Evolutionary conservation across 1,140 invertebrate species (phyloP), one percentile per base, ranked within the genome.

Genomic region (Cataglyphis hispanica): DNA sequence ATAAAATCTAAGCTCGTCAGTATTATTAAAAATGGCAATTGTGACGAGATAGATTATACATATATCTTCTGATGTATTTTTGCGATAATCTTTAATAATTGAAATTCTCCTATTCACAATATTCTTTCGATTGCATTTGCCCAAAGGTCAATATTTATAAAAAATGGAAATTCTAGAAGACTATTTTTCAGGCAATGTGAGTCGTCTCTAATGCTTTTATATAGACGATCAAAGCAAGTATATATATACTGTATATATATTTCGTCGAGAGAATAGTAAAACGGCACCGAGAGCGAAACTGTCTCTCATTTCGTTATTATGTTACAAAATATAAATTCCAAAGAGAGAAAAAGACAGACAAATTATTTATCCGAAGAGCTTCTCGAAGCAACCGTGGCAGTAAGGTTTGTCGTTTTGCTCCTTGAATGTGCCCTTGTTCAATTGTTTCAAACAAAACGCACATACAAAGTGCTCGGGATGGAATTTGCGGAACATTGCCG

Each of bases 401-500:
- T 99, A 99, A 0, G 99, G 99, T 93, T 99, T 99, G 92, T 99
- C 99, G 92, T 99, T 99, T 93, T 99, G 98, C 94, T 99, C 98
- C 94, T 99, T 99, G 95, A 99, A 99, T 0, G 99, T 99, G 87
- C 99, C 97, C 94, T 99, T 99, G 95, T 99, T 99, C 75, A 99
- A 96, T 94, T 99, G 99, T 92, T 99, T 98, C 85, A 99, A 95
- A 92, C 99, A 99, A 95, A 99, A 99, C 1, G 99, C 98, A 95
- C 99, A 99, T 0, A 99, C 98, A 93, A 99, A 99, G 95, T 99
- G 99, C 95, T 99, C 99, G 0, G 99, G 99, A 95, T 99, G 99
- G 96, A 99, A 99, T 95, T 99, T 99, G 70, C 98, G 96, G 95
- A 99, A 99, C 99, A 99, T 99, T 75, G 99, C 99, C 2, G 99